These are phyloP conservation scores for Anabas testudineus DNA, from an alignment of 2,797 vertebrate species.

Conservation along the genomic window DNA sequence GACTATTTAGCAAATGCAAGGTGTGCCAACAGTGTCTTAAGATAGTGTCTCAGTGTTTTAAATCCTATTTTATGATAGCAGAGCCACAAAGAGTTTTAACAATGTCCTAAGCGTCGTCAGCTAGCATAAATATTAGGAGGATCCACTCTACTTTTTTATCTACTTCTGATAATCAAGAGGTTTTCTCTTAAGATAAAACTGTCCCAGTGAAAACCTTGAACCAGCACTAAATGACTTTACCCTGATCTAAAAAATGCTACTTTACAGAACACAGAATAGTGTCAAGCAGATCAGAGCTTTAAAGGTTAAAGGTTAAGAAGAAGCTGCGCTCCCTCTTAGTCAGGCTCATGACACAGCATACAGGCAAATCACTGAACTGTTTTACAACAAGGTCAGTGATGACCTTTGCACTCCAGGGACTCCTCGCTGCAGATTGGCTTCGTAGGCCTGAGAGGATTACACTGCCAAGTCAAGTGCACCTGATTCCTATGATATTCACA, in stretches of 20 bases:
- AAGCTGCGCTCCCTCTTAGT: constrained; percentile 11
- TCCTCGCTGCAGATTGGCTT: constrained; percentile 57
- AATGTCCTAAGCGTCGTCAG: too few relatives aligned
- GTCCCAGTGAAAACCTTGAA: neutral
- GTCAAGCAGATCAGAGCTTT: neutral
- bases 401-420: constrained; percentile 57
- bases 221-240: neutral
- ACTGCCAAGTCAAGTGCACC: constrained; percentile 27
- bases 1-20: too few relatives aligned
- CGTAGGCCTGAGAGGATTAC: constrained; percentile 65
- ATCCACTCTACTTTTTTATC: too few relatives aligned
- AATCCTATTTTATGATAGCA: neutral
- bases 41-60: too few relatives aligned
- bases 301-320: constrained; percentile 33
- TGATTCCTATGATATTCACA: constrained; percentile 21
- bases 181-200: too few relatives aligned
- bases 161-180: too few relatives aligned
- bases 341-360: constrained; percentile 14
- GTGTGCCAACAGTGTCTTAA: too few relatives aligned
- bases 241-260: neutral
- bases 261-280: neutral
- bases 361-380: constrained; percentile 13
- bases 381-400: constrained; percentile 47
- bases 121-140: too few relatives aligned
- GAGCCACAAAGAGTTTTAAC: neutral